Percentiles rank a stretch among this genome's conserved stretches.
Evolutionary conservation across 2,113 vertebrate genomes (phyloP).

Genomic region (Miniopterus natalensis): DNA sequence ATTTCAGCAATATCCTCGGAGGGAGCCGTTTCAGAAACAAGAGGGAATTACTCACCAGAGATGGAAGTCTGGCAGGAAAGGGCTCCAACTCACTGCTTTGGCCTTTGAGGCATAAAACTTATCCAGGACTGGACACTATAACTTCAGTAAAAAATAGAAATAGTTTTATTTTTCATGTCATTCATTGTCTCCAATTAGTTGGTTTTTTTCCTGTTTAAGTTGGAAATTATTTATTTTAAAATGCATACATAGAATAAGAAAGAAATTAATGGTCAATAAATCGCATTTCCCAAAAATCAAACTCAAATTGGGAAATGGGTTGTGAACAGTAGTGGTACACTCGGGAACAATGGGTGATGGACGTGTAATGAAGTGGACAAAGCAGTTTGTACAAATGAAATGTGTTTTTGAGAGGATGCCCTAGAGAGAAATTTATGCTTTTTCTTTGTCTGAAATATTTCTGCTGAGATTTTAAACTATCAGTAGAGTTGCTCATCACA

Average conservation of each 20-base stretch:
- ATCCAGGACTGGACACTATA: background rate
- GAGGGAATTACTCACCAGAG: constrained; percentile 67
- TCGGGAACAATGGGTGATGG: background rate
- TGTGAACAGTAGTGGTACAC: background rate
- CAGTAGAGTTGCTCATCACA: background rate
- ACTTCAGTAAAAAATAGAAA: background rate
- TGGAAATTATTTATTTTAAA: background rate
- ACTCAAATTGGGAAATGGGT: background rate
- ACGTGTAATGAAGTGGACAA: background rate
- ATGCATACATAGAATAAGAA: background rate
- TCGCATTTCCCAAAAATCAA: background rate
- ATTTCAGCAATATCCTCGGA: constrained; percentile 55
- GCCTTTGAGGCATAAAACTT: background rate
- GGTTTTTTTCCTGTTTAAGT: background rate
- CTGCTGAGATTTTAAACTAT: background rate
- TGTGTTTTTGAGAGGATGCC: background rate
- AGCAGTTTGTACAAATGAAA: background rate
- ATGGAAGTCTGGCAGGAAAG: constrained; percentile 65
- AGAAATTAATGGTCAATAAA: background rate
- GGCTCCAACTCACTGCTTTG: constrained; percentile 18
- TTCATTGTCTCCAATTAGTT: background rate
- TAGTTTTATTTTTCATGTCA: background rate
- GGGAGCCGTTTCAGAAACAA: constrained; percentile 65
- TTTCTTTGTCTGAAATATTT: background rate
- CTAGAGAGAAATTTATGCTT: background rate